A percentile compares a stretch with the other conserved stretches of the same genome.
Conservation (phyloP, 1,140 invertebrate genomes). For the Teleopsis dalmanni region DNA sequence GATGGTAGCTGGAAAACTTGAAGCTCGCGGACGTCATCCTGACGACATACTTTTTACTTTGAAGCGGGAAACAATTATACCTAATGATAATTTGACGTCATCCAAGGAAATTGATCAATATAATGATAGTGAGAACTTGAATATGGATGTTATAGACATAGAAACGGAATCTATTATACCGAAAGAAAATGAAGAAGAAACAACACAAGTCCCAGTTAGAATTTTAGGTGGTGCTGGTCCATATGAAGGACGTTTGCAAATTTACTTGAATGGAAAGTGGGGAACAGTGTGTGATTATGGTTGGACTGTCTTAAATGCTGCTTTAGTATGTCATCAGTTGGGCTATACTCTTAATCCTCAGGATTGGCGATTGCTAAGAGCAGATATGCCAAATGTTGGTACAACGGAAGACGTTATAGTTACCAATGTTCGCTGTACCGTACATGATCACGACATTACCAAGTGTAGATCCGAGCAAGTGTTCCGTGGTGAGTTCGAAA, state of each 20-base stretch:
- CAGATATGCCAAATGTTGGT: slow-evolving; percentile 70
- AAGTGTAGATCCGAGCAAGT: slow-evolving; percentile 70
- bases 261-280: slow-evolving; percentile 78
- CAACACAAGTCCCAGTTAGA: slow-evolving; percentile 58
- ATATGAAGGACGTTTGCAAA: slow-evolving; percentile 73
- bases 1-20: slow-evolving; percentile 88
- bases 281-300: slow-evolving; percentile 95
- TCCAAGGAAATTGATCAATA: no score
- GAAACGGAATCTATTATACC: slow-evolving; percentile 50
- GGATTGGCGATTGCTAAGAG: slow-evolving; percentile 79
- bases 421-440: slow-evolving; percentile 83
- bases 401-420: slow-evolving; percentile 68
- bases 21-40: slow-evolving; percentile 68
- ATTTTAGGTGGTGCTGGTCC: slow-evolving; percentile 66
- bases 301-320: slow-evolving; percentile 88
- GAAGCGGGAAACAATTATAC: slow-evolving; percentile 62
- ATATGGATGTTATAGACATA: slow-evolving; percentile 45
- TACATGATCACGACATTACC: slow-evolving; percentile 87
- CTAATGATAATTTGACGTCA: slow-evolving; percentile 54
- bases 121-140: slow-evolving; percentile 44
- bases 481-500: slow-evolving; percentile 68
- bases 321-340: slow-evolving; percentile 90
- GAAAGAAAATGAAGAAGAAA: slow-evolving; percentile 46
- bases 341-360: slow-evolving; percentile 86
- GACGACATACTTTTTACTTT: slow-evolving; percentile 71